Evolutionary conservation across 2,113 vertebrate genomes (phyloP).

Genomic region (Lota lota): DNA sequence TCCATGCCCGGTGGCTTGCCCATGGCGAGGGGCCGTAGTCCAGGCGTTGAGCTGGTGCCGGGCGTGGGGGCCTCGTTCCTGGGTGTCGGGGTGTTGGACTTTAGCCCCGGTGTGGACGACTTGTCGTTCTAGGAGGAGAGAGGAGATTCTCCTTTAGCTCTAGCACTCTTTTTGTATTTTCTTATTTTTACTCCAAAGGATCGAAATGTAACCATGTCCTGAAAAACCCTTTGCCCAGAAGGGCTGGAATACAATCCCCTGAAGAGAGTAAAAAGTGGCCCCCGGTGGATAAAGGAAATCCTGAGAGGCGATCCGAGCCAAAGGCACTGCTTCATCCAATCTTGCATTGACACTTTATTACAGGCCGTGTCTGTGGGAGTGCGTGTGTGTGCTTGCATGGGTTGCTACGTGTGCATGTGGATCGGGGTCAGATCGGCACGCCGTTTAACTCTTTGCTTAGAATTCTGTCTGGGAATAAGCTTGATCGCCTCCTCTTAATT

Average conservation of each 20-base stretch:
- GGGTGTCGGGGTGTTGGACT: slow-evolving; percentile 93
- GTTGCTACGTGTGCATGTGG: not conserved
- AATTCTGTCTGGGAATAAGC: no score
- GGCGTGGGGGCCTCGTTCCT: slow-evolving; percentile 90
- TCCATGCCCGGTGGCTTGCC: slow-evolving; percentile 90
- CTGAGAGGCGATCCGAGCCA: slow-evolving; percentile 56
- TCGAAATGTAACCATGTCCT: slow-evolving; percentile 2
- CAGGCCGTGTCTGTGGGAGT: slow-evolving; percentile 19
- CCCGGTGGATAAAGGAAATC: slow-evolving; percentile 36
- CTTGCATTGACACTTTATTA: slow-evolving; percentile 68
- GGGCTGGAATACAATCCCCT: slow-evolving; percentile 14
- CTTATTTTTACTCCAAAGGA: not conserved
- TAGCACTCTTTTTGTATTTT: not conserved
- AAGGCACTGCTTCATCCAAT: slow-evolving; percentile 67
- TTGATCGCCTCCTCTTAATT: no score
- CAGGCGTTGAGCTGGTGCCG: slow-evolving; percentile 90
- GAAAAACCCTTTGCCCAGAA: not conserved
- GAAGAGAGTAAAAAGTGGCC: slow-evolving; percentile 27
- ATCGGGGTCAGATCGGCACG: no score
- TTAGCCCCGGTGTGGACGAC: slow-evolving; percentile 91
- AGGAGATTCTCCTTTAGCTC: slow-evolving; percentile 9
- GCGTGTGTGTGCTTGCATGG: slow-evolving; percentile 20
- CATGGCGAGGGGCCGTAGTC: slow-evolving; percentile 82
- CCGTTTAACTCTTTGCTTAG: no score
- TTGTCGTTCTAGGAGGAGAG: slow-evolving; percentile 85